Evolutionary conservation across 2,113 vertebrate genomes (phyloP), one percentile per base, ranked within the genome.

Genomic region (Candoia aspera): DNA sequence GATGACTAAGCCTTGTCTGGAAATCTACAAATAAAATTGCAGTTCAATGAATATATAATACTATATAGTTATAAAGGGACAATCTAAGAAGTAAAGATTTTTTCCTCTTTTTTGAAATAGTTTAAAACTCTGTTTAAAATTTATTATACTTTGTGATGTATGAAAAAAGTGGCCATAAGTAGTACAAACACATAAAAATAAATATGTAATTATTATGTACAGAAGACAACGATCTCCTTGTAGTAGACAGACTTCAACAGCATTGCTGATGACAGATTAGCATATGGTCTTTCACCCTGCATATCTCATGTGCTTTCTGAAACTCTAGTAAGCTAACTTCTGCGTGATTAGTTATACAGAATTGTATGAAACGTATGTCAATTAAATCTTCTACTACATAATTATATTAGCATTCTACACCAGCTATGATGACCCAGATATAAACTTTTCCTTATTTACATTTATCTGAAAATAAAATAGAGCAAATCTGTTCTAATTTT

Each of bases 1-100:
- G 98, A 92, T 98, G 98, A 93, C 97, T 98, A 94, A 99, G 97
- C 95, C 99, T 97, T 85, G 97, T 98, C 96, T 99, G 99, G 95
- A 99, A 99, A 92, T 98, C 99, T 99, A 93, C 4, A 96, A 96
- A 95, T 89, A 95, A 79, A 62, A 91, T 49, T 13, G 91, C 0
- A 0, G 90, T 23, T 83, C n/a, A 12, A 15, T 62, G 96, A 92
- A 84, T 6, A 37, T 21, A 42, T 53, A 85, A 24, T 60, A 19
- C 8, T 24, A 23, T 62, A n/a, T 26, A 87, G 10, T 46, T 8
- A 26, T 57, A 19, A 73, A 57, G 8, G 13, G 12, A n/a, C 21
- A 92, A 89, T 19, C 26, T 84, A 59, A 60, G 29, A 46, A 33
- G 59, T 84, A 55, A 91, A 79, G 33, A 83, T 49, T 59, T 33